A percentile compares a stretch with the other conserved stretches of the same genome.
phyloP scores from a whole-genome alignment of 2,113 vertebrate genomes.

The Cheirogaleus medius region DNA sequence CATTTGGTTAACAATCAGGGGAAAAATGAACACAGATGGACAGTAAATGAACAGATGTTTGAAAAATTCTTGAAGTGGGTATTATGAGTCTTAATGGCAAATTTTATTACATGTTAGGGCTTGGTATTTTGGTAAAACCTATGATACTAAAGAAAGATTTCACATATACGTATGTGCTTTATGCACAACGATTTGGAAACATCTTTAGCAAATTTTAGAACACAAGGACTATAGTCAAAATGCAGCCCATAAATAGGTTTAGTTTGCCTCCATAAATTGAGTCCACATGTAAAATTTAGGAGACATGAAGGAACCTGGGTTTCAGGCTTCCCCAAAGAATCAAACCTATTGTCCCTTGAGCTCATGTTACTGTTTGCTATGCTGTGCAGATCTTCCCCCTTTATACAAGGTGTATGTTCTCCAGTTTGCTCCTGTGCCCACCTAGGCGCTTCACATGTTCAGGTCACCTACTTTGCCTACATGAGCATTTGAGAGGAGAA shows the following conservation, averaged over 20 bases:
- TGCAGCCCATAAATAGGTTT: too few species aligned
- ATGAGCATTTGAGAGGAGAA: not conserved
- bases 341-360: too few species aligned
- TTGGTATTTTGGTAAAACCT: not conserved
- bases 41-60: not conserved
- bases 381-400: too few species aligned
- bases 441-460: not conserved
- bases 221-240: not conserved
- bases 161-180: not conserved
- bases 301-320: too few species aligned
- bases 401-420: not conserved
- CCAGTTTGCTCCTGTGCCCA: not conserved
- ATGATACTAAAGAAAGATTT: not conserved
- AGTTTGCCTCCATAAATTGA: too few species aligned
- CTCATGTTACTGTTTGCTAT: too few species aligned
- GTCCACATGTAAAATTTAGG: too few species aligned
- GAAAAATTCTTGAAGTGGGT: not conserved
- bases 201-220: not conserved
- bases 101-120: not conserved
- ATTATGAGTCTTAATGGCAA: not conserved
- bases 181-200: not conserved
- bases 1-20: not conserved
- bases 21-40: not conserved
- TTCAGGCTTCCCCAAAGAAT: too few species aligned
- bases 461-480: not conserved